A percentile compares a stretch with the other conserved stretches of the same genome.
Evolutionary conservation across 2,888 invertebrate species (phyloP).

Genomic region (Volucella inanis): DNA sequence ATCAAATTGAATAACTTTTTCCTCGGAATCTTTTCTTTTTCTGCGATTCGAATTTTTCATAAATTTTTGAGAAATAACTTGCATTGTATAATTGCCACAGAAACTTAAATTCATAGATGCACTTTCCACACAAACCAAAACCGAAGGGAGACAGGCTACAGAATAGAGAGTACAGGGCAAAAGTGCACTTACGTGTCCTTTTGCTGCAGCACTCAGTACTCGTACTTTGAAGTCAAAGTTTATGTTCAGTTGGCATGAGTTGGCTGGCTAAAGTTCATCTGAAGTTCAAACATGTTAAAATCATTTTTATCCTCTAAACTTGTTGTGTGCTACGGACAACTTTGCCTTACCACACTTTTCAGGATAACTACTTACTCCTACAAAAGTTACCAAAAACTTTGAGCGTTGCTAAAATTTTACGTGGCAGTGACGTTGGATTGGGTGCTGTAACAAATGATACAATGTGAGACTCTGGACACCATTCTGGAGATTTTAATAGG

Average conservation of each 20-base stretch:
- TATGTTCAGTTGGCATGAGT: background rate
- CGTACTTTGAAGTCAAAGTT: conserved; percentile 54
- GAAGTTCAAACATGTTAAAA: conserved; percentile 72
- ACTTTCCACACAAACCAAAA: conserved; percentile 28
- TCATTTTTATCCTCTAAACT: conserved; percentile 59
- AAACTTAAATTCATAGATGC: conserved; percentile 69
- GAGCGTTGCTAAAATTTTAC: conserved; percentile 48
- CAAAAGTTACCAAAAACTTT: conserved; percentile 40
- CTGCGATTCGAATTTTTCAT: conserved; percentile 54
- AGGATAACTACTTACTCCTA: conserved; percentile 7
- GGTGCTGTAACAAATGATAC: conserved; percentile 69
- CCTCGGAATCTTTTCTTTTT: conserved; percentile 4
- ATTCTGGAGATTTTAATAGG: conserved; percentile 73
- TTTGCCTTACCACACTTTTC: conserved; percentile 42
- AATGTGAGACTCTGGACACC: conserved; percentile 72
- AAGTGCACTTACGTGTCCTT: conserved; percentile 65
- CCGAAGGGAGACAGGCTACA: no score
- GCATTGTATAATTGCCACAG: conserved; percentile 73
- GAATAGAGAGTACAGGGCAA: background rate
- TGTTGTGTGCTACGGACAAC: conserved; percentile 55
- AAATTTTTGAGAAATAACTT: conserved; percentile 64
- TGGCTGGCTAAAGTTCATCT: conserved; percentile 59
- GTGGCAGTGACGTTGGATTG: conserved; percentile 31
- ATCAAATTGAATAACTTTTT: conserved; percentile 71
- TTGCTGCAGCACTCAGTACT: conserved; percentile 6